These are phyloP conservation scores for Lasioglossum albipes DNA, from an alignment of 1,140 invertebrate species.

Conservation along the genomic window DNA sequence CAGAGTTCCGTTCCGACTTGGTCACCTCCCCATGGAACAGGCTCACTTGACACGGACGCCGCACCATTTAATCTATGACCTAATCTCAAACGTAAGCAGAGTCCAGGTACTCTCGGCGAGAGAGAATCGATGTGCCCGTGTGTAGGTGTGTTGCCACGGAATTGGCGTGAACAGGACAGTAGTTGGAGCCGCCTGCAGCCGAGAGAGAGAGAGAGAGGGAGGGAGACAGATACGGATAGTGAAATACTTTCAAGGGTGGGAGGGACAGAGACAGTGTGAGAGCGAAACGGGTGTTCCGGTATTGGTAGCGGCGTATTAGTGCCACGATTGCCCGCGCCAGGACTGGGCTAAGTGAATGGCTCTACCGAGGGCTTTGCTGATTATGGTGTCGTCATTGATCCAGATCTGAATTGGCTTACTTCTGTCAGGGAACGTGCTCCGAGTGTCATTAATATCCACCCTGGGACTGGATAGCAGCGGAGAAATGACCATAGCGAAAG, in stretches of 20 bases:
- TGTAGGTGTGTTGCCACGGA: background rate
- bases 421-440: conserved; percentile 60
- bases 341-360: conserved; percentile 60
- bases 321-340: conserved; percentile 55
- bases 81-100: conserved; percentile 42
- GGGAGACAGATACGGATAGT: conserved; percentile 19
- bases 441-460: conserved; percentile 63
- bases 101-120: background rate
- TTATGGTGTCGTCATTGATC: conserved; percentile 64
- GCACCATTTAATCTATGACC: conserved; percentile 48
- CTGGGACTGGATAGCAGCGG: conserved; percentile 19
- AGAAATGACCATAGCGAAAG: background rate
- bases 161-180: conserved; percentile 17
- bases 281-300: conserved; percentile 17
- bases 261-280: background rate
- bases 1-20: conserved; percentile 18
- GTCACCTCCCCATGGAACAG: conserved; percentile 7
- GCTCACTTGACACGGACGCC: conserved; percentile 19
- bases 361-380: conserved; percentile 62
- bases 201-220: background rate
- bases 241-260: background rate
- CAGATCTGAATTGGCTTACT: conserved; percentile 63
- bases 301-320: conserved; percentile 52
- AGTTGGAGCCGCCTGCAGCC: background rate
- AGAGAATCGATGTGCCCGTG: background rate